These are phyloP conservation scores for Drosophila pectinifera DNA, from an alignment of 1,140 invertebrate species.

Conservation along the genomic window DNA sequence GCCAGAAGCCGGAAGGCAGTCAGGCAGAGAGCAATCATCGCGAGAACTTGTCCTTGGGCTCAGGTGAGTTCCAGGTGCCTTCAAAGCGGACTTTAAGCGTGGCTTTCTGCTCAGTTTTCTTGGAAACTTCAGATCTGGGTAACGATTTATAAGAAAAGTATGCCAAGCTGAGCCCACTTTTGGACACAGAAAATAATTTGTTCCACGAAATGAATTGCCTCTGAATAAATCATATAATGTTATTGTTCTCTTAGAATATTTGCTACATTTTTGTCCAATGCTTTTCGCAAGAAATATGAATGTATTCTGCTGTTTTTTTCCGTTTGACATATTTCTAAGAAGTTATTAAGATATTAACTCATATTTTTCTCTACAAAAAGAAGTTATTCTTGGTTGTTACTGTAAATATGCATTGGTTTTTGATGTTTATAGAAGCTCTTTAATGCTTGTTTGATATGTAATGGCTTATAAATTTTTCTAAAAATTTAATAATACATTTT, in stretches of 20 bases:
- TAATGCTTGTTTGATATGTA: too few species aligned
- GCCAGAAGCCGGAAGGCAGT: constrained; percentile 37
- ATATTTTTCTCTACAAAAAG: neutral
- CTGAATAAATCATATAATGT: neutral
- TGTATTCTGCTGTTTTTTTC: too few species aligned
- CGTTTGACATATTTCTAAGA: neutral
- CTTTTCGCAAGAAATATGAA: too few species aligned
- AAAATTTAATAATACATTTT: too few species aligned
- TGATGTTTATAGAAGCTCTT: too few species aligned
- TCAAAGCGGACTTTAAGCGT: neutral
- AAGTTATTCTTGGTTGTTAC: neutral
- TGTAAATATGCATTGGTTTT: too few species aligned
- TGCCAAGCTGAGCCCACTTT: neutral
- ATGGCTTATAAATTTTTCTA: neutral
- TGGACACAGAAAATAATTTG: too few species aligned
- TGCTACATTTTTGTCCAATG: neutral
- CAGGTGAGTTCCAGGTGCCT: neutral
- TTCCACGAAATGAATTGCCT: neutral
- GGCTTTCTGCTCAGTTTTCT: neutral
- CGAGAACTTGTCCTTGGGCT: constrained; percentile 7
- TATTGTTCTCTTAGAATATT: neutral
- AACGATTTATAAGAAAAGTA: neutral
- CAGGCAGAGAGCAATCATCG: constrained; percentile 20
- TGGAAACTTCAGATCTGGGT: neutral
- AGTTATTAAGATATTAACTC: neutral